phyloP scores from a whole-genome alignment of 1,140 invertebrate species.

The Pinna nobilis region DNA sequence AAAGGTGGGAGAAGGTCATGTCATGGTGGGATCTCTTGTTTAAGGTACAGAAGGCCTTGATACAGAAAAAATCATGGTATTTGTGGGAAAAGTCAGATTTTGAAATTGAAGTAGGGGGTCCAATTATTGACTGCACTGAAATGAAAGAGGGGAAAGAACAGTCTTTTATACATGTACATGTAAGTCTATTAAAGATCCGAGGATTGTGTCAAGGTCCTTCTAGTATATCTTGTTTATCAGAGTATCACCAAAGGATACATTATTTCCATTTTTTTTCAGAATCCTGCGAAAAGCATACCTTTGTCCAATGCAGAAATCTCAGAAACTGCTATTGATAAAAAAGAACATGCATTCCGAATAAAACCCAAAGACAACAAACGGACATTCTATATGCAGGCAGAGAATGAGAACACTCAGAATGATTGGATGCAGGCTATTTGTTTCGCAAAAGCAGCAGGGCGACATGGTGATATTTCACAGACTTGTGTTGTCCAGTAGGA shows the following conservation, averaged over 20 bases:
- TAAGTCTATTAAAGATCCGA: no score
- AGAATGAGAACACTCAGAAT: constrained; percentile 67
- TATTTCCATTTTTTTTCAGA: constrained; percentile 55
- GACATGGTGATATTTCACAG: constrained; percentile 64
- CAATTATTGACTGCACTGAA: no score
- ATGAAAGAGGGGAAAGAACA: no score
- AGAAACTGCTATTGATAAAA: constrained; percentile 70
- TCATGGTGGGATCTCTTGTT: no score
- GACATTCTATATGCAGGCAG: constrained; percentile 70
- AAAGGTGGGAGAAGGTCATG: no score
- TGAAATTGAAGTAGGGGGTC: no score
- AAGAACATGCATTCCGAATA: constrained; percentile 68
- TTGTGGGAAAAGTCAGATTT: constrained; percentile 68
- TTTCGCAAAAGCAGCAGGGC: constrained; percentile 71
- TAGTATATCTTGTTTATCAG: no score
- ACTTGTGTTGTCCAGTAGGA: constrained; percentile 72
- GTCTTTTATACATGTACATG: no score
- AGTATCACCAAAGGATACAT: not conserved
- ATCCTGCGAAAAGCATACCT: constrained; percentile 61
- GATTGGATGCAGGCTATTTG: constrained; percentile 74
- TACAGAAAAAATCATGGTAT: constrained; percentile 70
- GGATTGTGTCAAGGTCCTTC: no score
- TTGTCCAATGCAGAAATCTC: constrained; percentile 70
- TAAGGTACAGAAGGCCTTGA: no score
- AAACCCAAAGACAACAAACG: constrained; percentile 68